These are phyloP conservation scores for Eristalis tenax DNA, from an alignment of 2,888 invertebrate species.

Conservation along the genomic window DNA sequence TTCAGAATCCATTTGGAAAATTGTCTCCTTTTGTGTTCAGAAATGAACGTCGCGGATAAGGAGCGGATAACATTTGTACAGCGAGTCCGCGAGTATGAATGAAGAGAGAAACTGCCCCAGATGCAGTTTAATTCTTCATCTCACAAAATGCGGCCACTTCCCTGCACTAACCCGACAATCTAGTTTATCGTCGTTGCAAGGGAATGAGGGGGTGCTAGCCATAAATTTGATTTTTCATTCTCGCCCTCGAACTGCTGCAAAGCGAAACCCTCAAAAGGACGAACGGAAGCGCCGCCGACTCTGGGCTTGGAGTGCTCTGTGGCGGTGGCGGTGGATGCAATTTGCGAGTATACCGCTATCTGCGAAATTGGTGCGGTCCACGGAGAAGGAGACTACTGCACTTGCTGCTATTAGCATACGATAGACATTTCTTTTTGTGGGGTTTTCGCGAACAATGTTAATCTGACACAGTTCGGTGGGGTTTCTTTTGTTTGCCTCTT, in stretches of 20 bases:
- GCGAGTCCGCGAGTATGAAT: background rate
- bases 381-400: background rate
- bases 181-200: slow-evolving; percentile 3
- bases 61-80: background rate
- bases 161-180: slow-evolving; percentile 19
- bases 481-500: background rate
- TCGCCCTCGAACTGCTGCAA: slow-evolving; percentile 8
- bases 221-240: slow-evolving; percentile 28
- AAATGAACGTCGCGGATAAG: slow-evolving; percentile 42
- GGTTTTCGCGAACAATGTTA: background rate
- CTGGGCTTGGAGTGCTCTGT: background rate
- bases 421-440: slow-evolving; percentile 17
- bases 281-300: background rate
- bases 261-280: background rate
- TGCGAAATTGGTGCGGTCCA: slow-evolving; percentile 18
- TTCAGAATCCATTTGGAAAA: slow-evolving; percentile 66
- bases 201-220: slow-evolving; percentile 4
- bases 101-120: slow-evolving; percentile 17
- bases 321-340: slow-evolving; percentile 31
- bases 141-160: slow-evolving; percentile 19
- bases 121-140: slow-evolving; percentile 55
- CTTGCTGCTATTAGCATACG: slow-evolving; percentile 34
- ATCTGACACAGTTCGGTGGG: slow-evolving; percentile 8
- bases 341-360: slow-evolving; percentile 31
- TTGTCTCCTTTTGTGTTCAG: slow-evolving; percentile 45